Percentiles rank a stretch among this genome's conserved stretches.
These are phyloP conservation scores for Apocrypta bakeri DNA, from an alignment of 1,140 invertebrate species.

Conservation along the genomic window DNA sequence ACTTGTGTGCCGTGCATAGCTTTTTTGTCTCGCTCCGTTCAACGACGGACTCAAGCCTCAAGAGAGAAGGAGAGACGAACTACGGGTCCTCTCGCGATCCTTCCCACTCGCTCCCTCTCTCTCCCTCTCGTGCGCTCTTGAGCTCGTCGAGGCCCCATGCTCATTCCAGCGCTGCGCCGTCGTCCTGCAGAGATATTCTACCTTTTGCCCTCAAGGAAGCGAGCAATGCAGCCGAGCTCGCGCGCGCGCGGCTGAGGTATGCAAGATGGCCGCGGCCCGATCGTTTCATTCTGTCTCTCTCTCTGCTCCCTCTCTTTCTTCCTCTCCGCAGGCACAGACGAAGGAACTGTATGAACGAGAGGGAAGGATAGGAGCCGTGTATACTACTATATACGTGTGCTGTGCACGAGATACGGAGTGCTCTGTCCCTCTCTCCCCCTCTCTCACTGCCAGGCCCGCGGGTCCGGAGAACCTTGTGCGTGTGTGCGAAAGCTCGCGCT, in stretches of 20 bases:
- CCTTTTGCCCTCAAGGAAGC: conserved; percentile 75
- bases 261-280: conserved; percentile 71
- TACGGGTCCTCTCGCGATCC: conserved; percentile 15
- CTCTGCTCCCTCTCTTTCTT: conserved; percentile 38
- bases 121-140: background rate
- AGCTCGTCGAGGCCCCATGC: conserved; percentile 49
- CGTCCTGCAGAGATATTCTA: conserved; percentile 72
- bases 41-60: conserved; percentile 1
- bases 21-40: conserved; percentile 50
- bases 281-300: background rate
- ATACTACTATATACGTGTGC: background rate
- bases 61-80: background rate
- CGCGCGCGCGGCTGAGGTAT: conserved; percentile 68
- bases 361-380: conserved; percentile 11
- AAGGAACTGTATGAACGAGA: background rate
- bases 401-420: background rate
- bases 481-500: conserved; percentile 26
- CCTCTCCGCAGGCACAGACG: conserved; percentile 7
- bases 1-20: conserved; percentile 63
- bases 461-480: background rate
- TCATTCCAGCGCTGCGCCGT: conserved; percentile 60
- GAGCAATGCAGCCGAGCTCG: conserved; percentile 70
- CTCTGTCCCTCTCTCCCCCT: background rate
- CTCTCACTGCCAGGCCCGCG: too few species aligned
- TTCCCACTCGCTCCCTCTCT: conserved; percentile 22